Evolutionary conservation across 2,797 vertebrate species (phyloP), one percentile per base, ranked within the genome.

Genomic region (Pipistrellus kuhlii): DNA sequence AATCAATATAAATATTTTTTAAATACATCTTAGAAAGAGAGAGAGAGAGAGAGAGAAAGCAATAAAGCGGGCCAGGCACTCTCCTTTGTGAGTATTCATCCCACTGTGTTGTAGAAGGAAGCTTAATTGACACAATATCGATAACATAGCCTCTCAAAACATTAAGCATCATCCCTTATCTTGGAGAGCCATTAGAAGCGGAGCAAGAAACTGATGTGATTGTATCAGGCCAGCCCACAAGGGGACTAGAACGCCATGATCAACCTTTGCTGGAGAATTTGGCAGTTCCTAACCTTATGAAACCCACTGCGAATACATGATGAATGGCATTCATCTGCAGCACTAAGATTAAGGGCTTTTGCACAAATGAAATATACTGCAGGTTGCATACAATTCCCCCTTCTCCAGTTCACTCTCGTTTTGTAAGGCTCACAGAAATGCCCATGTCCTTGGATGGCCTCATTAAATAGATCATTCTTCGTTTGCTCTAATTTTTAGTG

Each of bases 401-500:
- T 77, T n/a, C 38, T 71, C 48, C 30, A 32, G 55, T 8, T 92
- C 48, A 64, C 35, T 59, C 12, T 18, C 14, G 11, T 48, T 68
- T 66, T 76, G 6, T 2, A 23, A 93, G 27, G 12, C 46, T 92
- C 71, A 76, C n/a, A 84, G n/a, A 80, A 86, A 81, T 25, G 8
- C 21, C 75, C 35, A 55, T 32, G 25, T 75, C 93, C 86, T 86
- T 72, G n/a, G 41, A 13, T 35, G 75, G 88, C 76, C 53, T 94
- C 10, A 0, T 55, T 86, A 90, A 23, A 66, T 38, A 91, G 46
- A 82, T 72, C 53, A 9, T 53, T 92, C 68, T 69, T 30, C 23
- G 12, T 81, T 57, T 92, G 71, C 72, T 73, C 68, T 92, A 25
- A 90, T 92, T 85, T 92, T 72, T 93, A 92, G 62, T 4, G 53